A percentile compares a stretch with the other conserved stretches of the same genome.
These are phyloP conservation scores for Ictalurus furcatus DNA, from an alignment of 2,113 vertebrate genomes.

Conservation along the genomic window DNA sequence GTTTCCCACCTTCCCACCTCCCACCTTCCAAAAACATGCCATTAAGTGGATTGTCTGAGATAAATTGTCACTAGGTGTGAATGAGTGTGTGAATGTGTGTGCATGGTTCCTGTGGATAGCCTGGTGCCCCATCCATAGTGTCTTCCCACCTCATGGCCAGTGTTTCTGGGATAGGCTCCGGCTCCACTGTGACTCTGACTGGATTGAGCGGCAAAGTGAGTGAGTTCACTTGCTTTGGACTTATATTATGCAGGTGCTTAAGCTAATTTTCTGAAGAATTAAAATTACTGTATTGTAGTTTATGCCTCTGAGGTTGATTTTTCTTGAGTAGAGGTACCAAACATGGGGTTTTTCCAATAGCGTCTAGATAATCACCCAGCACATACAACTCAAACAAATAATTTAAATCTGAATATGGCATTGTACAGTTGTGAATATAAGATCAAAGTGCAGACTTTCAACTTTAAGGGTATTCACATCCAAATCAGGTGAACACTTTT, in stretches of 20 bases:
- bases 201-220: neutral
- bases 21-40: neutral
- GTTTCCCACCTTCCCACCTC: neutral
- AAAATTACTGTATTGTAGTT: neutral
- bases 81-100: neutral
- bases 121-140: neutral
- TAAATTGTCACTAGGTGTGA: neutral
- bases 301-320: neutral
- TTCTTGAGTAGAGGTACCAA: neutral
- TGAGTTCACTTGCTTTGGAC: neutral
- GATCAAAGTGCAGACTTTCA: neutral
- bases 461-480: neutral
- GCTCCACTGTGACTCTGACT: neutral
- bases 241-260: neutral
- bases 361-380: neutral
- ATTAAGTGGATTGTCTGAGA: neutral
- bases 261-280: neutral
- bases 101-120: neutral
- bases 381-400: neutral
- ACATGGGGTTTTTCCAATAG: neutral
- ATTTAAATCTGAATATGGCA: neutral
- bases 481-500: neutral
- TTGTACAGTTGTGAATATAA: neutral
- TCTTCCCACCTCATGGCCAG: neutral
- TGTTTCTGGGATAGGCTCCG: neutral